These are phyloP conservation scores for Pachypeltis micranthus DNA, from an alignment of 1,140 invertebrate species.

Conservation along the genomic window DNA sequence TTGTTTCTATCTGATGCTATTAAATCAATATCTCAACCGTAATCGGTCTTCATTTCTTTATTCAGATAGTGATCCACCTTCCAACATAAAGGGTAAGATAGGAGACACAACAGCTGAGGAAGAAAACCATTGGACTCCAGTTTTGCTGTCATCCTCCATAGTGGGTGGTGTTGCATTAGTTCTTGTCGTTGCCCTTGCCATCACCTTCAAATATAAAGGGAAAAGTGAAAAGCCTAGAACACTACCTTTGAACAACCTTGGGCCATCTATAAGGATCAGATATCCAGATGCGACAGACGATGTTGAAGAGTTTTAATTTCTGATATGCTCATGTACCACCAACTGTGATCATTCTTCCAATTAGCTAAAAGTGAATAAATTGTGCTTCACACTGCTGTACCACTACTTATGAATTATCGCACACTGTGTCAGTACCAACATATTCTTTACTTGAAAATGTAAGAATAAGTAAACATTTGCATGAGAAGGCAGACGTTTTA, in stretches of 20 bases:
- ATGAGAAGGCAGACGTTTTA: too few species aligned
- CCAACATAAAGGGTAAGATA: neutral
- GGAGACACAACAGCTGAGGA: neutral
- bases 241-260: neutral
- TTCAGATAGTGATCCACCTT: neutral
- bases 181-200: neutral
- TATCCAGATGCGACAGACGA: neutral
- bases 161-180: neutral
- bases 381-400: too few species aligned
- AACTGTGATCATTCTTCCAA: too few species aligned
- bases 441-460: too few species aligned
- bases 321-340: too few species aligned
- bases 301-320: neutral
- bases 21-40: neutral
- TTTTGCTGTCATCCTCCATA: neutral
- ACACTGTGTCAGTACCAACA: too few species aligned
- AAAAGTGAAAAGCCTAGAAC: neutral
- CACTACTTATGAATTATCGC: too few species aligned
- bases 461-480: too few species aligned
- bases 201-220: neutral
- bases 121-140: neutral
- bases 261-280: neutral
- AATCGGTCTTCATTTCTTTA: neutral
- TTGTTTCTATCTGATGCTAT: neutral
- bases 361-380: too few species aligned